Evolutionary conservation across 2,113 vertebrate species (phyloP), one percentile per base, ranked within the genome.

Genomic region (Pseudolaguvia tuberculata): DNA sequence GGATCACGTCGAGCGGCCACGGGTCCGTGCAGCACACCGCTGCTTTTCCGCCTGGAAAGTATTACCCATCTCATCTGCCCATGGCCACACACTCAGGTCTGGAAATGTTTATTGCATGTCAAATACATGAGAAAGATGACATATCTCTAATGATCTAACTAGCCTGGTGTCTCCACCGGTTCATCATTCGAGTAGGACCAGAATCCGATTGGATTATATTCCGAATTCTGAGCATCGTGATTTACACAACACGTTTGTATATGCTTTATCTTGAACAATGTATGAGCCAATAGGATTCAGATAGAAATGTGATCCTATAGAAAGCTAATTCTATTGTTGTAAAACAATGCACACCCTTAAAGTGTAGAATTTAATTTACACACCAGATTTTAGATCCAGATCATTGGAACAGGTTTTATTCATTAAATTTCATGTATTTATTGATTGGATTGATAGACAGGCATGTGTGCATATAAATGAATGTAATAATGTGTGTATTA

Each of bases 21-120:
- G 85, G 92, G 69, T 88, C 94, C 39, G 92, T 93, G 68, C 95
- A 96, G 84, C 93, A 95, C 70, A 87, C 92, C 78, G 93, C 91
- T 76, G 94, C 92, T 85, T 98, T 98, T 89, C 94, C 93, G 82
- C 90, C 94, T 31, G 93, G 93, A 79, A 97, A 98, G 88, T 98
- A 95, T 85, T 98, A 97, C 85, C 93, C 95, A 7, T 92, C 95
- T 29, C 94, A 96, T 88, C 91, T 98, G 86, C 93, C 95, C 83
- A 94, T 96, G 95, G 93, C 94, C 87, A 91, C 95, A 70, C 96
- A 97, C 89, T 92, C 96, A 95, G 96, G 96, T 98, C 86, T 91
- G 94, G 91, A 75, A 42, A 27, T 9, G 21, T 17, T 20, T 50
- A n/a, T 23, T 20, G 45, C 45, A 50, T 45, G 42, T 2, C 62